Base-by-base conservation (phyloP, 2,888 invertebrate species). In the Blera fallax region DNA sequence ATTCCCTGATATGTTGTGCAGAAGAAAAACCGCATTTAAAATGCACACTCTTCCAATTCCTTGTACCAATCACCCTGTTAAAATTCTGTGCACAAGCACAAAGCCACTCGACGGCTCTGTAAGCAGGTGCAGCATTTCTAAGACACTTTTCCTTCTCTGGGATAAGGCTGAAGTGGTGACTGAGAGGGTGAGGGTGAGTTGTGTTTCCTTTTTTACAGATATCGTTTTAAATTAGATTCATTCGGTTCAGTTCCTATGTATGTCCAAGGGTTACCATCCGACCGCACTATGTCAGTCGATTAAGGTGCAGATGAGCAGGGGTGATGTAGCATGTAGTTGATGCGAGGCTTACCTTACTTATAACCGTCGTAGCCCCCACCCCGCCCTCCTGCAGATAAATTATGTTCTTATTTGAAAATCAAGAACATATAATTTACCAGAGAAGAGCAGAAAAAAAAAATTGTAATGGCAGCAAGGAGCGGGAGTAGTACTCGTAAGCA, bases 331-430 rank as follows among this genome's bases (percentile, higher is more conserved):
- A n/a, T n/a, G n/a, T 67, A 24, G 24, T 24, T 24, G 24, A 24
- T 24, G 37, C 37, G 11, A 40, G 34, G 32, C 40, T 67, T 11
- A 50, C 14, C 40, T 14, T 24, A 32, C 16, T 58, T 8, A 67
- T n/a, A n/a, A n/a, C n/a, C n/a, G n/a, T n/a, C n/a, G n/a, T n/a
- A 77, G n/a, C 58, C 11, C 27, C 18, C 8, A 21, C n/a, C 58
- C 54, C 43, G 11, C 11, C 2, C 37, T 11, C 11, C 11, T 27
- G 18, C 11, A 43, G 58, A 37, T 76, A 76, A 81, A 72, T 85
- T 67, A 85, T 76, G 76, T 85, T 72, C 70, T 60, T 67, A 80
- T 80, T 76, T 77, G 52, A 67, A 85, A 85, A 85, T 85, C 85
- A 85, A 52, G 72, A 85, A 77, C 76, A 67, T 72, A 72, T 81